phyloP scores from a whole-genome alignment of 1,140 invertebrate species.

The Drosophila busckii region DNA sequence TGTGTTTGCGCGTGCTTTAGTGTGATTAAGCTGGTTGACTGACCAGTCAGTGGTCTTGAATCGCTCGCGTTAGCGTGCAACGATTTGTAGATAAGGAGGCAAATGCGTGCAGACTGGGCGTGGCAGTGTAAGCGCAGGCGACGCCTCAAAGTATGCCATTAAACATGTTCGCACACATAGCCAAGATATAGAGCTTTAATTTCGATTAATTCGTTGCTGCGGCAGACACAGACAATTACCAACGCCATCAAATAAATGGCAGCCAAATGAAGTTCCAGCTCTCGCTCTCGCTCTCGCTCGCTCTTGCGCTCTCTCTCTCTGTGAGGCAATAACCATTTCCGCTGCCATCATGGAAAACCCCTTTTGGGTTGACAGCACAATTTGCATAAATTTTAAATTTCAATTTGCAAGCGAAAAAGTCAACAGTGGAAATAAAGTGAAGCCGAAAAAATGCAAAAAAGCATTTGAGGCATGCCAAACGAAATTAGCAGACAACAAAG shows the following conservation, averaged over 20 bases:
- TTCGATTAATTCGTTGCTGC: constrained; percentile 61
- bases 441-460: constrained; percentile 11
- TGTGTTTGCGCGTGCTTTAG: constrained; percentile 53
- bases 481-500: constrained; percentile 73
- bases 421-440: constrained; percentile 11
- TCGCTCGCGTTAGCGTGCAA: constrained; percentile 65
- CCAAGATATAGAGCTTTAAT: constrained; percentile 52
- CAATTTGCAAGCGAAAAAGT: constrained; percentile 57
- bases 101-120: constrained; percentile 30
- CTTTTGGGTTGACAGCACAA: constrained; percentile 46
- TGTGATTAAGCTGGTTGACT: constrained; percentile 59
- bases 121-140: constrained; percentile 38
- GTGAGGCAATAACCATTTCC: constrained; percentile 47
- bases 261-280: constrained; percentile 59
- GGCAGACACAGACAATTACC: constrained; percentile 39
- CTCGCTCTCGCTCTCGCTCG: too few relatives aligned
- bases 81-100: constrained; percentile 55
- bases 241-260: constrained; percentile 57
- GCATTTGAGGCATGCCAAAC: constrained; percentile 10
- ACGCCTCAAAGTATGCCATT: constrained; percentile 55
- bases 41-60: constrained; percentile 20
- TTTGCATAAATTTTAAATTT: constrained; percentile 78
- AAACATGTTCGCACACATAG: constrained; percentile 35
- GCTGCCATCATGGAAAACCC: constrained; percentile 41
- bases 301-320: too few relatives aligned